Evolutionary conservation across 2,113 vertebrate species (phyloP).

Genomic region (Pitta sordida): DNA sequence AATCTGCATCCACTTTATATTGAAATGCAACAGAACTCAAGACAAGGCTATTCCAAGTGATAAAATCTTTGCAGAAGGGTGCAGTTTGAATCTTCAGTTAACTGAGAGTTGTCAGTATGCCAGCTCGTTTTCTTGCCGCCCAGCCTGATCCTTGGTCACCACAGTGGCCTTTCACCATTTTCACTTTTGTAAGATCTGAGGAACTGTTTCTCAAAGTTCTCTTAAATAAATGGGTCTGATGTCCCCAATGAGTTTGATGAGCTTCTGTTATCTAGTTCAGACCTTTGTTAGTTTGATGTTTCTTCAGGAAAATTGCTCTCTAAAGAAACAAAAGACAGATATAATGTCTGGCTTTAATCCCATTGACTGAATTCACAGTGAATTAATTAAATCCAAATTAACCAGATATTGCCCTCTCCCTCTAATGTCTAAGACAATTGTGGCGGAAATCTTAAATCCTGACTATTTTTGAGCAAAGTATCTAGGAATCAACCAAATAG

Average conservation of each 20-base stretch:
- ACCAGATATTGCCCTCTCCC: rapidly evolving
- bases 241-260: not conserved
- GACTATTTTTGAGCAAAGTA: not conserved
- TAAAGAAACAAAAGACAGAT: rapidly evolving
- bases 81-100: not conserved
- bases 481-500: not conserved
- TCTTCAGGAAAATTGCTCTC: not conserved
- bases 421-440: not conserved
- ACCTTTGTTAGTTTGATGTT: not conserved
- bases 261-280: not conserved
- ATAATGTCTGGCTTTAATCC: not conserved
- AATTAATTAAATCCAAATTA: not conserved
- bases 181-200: not conserved
- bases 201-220: not conserved
- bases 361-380: not conserved
- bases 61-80: not conserved
- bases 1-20: not conserved
- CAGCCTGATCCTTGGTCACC: not conserved
- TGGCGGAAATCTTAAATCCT: not conserved
- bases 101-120: not conserved
- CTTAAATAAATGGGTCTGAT: not conserved
- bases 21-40: not conserved
- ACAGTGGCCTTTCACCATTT: not conserved
- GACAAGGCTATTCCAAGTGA: not conserved
- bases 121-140: not conserved